phyloP scores from a whole-genome alignment of 2,113 vertebrate genomes.

The Campylorhamphus procurvoides region DNA sequence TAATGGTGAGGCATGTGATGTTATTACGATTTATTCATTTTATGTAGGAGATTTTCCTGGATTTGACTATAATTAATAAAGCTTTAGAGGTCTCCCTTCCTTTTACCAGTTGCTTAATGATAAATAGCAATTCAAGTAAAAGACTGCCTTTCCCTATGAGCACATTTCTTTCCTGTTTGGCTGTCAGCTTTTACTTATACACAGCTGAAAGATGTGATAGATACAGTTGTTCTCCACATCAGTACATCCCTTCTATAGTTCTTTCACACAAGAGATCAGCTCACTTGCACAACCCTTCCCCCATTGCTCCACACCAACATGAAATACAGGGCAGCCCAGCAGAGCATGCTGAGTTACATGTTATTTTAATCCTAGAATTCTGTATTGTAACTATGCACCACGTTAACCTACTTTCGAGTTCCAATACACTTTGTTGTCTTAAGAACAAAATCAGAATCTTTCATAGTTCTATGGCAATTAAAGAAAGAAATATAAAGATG shows the following conservation, averaged over 20 bases:
- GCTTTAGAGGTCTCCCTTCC: neutral
- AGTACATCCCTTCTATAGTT: neutral
- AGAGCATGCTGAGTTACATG: neutral
- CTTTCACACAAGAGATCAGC: neutral
- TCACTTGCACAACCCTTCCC: neutral
- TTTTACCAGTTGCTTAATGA: neutral
- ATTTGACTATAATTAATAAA: conserved; percentile 41
- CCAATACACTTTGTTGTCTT: neutral
- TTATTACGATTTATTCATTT: neutral
- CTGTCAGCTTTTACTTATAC: neutral
- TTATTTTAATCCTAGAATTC: neutral
- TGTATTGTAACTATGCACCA: neutral
- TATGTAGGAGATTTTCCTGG: conserved; percentile 18
- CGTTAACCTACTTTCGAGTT: neutral
- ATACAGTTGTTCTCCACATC: neutral
- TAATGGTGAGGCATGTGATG: neutral
- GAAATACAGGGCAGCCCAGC: neutral
- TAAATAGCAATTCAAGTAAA: neutral
- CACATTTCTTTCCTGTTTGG: neutral
- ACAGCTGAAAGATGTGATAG: neutral
- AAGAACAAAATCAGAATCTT: neutral
- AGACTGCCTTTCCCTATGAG: neutral
- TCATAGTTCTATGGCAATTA: neutral
- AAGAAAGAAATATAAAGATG: neutral
- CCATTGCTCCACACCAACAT: rapidly evolving